A percentile compares a stretch with the other conserved stretches of the same genome.
phyloP scores from a whole-genome alignment of 2,797 vertebrate species.

The Halcyon badia region DNA sequence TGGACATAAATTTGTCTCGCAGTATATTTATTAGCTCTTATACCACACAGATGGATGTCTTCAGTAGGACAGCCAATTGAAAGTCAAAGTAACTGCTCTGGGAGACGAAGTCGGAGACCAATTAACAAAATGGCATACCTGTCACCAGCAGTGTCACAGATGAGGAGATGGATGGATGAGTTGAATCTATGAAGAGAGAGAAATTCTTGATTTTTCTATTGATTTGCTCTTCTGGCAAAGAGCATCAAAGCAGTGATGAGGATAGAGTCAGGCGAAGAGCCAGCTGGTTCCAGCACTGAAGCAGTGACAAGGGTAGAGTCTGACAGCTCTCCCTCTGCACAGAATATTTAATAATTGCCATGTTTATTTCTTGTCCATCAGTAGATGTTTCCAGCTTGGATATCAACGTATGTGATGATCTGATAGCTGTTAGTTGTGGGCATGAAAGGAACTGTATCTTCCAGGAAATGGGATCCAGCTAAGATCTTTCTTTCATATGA shows the following conservation, averaged over 20 bases:
- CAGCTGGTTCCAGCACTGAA: not conserved
- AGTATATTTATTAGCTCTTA: not conserved
- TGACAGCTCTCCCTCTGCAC: not conserved
- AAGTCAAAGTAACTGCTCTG: not conserved
- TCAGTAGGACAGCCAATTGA: not conserved
- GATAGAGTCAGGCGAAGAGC: not conserved
- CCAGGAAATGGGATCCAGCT: not conserved
- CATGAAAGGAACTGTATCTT: not conserved
- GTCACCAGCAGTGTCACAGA: not conserved
- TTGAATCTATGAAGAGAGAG: conserved; percentile 21
- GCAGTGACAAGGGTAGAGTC: not conserved
- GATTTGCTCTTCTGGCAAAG: not conserved
- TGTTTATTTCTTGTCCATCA: not conserved
- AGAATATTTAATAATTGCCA: not conserved
- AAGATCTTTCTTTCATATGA: not conserved
- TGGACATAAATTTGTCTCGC: not conserved
- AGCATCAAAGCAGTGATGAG: not conserved
- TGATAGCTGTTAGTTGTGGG: not conserved
- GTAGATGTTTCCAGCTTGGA: not conserved
- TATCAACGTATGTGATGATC: not conserved
- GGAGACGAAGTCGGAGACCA: not conserved
- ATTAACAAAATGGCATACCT: conserved; percentile 10
- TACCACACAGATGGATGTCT: not conserved
- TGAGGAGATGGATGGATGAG: not conserved
- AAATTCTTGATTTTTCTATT: not conserved